Percentiles rank a stretch among this genome's conserved stretches.
Evolutionary conservation across 2,797 vertebrate genomes (phyloP).

Genomic region (Hydrophis major): DNA sequence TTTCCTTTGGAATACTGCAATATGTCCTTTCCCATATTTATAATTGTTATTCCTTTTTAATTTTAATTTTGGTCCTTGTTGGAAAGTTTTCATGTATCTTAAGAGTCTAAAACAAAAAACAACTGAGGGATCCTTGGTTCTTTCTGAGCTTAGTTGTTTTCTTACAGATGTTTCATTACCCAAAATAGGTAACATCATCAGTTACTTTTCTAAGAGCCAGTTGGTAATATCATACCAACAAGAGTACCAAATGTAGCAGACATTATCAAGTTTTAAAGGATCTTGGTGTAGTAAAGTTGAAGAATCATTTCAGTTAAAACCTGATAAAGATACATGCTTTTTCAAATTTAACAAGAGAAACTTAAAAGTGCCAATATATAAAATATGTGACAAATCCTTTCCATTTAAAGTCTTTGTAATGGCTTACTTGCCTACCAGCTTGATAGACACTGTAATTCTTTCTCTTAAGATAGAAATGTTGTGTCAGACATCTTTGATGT

Average conservation of each 20-base stretch:
- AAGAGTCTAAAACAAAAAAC: not conserved
- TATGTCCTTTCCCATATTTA: not conserved
- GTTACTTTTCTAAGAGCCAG: not conserved
- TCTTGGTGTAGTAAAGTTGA: not conserved
- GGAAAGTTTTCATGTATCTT: not conserved
- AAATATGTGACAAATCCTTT: not conserved
- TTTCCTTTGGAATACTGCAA: not conserved
- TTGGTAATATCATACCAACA: accelerated
- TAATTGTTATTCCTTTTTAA: not conserved
- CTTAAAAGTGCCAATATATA: not conserved
- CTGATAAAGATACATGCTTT: not conserved
- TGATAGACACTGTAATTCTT: not conserved
- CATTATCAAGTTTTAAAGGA: accelerated
- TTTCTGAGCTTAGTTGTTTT: not conserved
- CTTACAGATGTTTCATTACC: not conserved
- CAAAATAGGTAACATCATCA: not conserved
- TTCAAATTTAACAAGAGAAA: too few species aligned
- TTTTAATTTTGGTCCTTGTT: not conserved
- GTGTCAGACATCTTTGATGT: not conserved
- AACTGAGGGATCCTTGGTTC: not conserved
- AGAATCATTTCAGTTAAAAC: not conserved
- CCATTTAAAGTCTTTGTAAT: not conserved
- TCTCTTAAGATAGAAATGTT: accelerated
- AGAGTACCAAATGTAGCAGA: not conserved
- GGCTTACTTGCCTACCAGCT: not conserved